Percentiles rank a stretch among this genome's conserved stretches.
Conservation (phyloP, 2,888 invertebrate species). For the Noctua pronuba region DNA sequence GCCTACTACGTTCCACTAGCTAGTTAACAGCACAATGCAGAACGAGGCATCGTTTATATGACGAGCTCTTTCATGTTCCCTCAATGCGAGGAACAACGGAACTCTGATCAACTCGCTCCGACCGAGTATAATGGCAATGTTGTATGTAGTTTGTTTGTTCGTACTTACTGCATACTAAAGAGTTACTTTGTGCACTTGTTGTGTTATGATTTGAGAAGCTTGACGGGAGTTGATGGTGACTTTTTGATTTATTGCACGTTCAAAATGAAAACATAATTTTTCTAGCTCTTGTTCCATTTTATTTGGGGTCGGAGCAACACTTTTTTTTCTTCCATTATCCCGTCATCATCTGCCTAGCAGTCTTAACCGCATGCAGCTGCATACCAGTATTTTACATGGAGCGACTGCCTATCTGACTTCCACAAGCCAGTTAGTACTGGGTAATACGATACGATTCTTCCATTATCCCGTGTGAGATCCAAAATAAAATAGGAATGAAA, state of each 20-base stretch:
- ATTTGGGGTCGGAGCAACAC: neutral
- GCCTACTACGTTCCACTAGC: slow-evolving; percentile 41
- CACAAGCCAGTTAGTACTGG: too few species aligned
- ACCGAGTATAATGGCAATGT: slow-evolving; percentile 25
- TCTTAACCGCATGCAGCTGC: too few species aligned
- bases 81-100: slow-evolving; percentile 52
- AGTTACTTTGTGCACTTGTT: slow-evolving; percentile 5
- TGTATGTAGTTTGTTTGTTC: slow-evolving; percentile 18
- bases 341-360: too few species aligned
- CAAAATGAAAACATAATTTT: neutral
- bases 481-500: neutral
- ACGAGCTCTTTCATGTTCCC: slow-evolving; percentile 53
- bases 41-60: slow-evolving; percentile 51
- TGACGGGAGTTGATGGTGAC: neutral
- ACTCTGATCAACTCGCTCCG: slow-evolving; percentile 53
- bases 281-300: neutral
- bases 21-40: slow-evolving; percentile 58
- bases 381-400: too few species aligned
- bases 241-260: neutral
- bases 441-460: too few species aligned
- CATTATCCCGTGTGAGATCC: too few species aligned
- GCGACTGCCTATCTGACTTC: too few species aligned
- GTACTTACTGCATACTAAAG: neutral
- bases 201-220: neutral
- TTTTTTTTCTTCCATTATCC: too few species aligned